These are phyloP conservation scores for Drosophila planitibia DNA, from an alignment of 2,888 invertebrate genomes.

Conservation along the genomic window DNA sequence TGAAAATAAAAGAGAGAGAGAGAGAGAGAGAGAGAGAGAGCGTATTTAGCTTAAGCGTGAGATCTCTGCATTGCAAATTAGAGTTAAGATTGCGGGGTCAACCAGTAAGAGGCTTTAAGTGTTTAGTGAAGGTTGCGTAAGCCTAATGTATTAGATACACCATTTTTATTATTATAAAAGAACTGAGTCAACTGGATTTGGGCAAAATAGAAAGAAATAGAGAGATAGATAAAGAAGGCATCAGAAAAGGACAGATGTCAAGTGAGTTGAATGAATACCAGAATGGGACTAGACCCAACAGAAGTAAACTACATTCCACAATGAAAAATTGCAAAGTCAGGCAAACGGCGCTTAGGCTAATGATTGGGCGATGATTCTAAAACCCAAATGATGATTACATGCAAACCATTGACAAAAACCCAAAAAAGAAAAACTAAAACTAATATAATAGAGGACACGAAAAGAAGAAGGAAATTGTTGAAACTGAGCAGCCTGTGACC, in stretches of 20 bases:
- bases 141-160: not conserved
- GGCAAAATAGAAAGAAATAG: not conserved
- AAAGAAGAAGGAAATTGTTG: constrained; percentile 5
- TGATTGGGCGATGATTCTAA: constrained; percentile 39
- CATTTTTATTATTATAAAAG: not conserved
- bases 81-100: not conserved
- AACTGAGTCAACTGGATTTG: not conserved
- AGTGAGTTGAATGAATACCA: constrained; percentile 26
- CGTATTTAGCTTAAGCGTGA: not conserved
- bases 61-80: not conserved
- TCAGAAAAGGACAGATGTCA: constrained; percentile 44
- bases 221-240: not conserved
- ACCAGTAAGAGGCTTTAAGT: not conserved
- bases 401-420: constrained; percentile 24
- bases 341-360: constrained; percentile 16
- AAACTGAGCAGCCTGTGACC: constrained; percentile 1
- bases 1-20: not conserved
- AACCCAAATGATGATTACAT: constrained; percentile 27
- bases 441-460: not conserved
- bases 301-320: not conserved
- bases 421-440: not conserved
- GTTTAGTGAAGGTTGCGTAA: not conserved
- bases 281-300: constrained; percentile 21
- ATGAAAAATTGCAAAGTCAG: constrained; percentile 33
- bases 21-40: not conserved